Conservation (phyloP, 37 sponge, comb jelly and placozoan species). For the Diacarnus erythraeanus region DNA sequence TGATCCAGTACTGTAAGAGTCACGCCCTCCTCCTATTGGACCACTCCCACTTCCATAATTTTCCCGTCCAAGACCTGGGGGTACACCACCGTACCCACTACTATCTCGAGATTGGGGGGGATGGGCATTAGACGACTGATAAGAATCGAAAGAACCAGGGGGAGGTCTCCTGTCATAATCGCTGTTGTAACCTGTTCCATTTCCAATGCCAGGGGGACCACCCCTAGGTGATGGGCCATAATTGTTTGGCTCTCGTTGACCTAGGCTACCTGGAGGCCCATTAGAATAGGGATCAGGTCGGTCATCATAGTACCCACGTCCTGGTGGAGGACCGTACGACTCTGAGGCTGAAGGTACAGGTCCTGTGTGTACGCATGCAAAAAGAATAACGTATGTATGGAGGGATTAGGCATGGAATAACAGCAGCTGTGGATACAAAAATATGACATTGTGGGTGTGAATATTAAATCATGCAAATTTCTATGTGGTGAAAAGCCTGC, state of each 20-base stretch:
- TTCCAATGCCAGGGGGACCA: not conserved
- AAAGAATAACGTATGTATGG: not conserved
- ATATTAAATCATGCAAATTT: not conserved
- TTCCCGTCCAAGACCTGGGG: not conserved
- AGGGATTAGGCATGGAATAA: not conserved
- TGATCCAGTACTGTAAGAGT: not conserved
- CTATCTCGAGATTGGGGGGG: not conserved
- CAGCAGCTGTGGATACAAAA: no score
- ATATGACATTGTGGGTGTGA: no score
- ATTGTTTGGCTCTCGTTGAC: not conserved
- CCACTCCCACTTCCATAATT: slow-evolving; percentile 3
- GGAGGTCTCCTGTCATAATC: slow-evolving; percentile 16
- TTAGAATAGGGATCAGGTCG: slow-evolving; percentile 3
- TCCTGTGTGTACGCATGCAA: slow-evolving; percentile 12
- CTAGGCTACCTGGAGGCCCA: slow-evolving; percentile 3
- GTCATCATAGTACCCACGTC: slow-evolving; percentile 33
- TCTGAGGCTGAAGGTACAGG: slow-evolving; percentile 15
- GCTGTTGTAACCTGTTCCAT: not conserved
- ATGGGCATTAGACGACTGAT: not conserved
- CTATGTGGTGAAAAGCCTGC: no score
- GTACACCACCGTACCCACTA: not conserved
- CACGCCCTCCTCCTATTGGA: not conserved
- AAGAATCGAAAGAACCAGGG: slow-evolving; percentile 10
- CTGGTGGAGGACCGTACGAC: not conserved
- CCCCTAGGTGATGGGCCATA: slow-evolving; percentile 6